Conservation (phyloP, 2,888 invertebrate genomes). For the Drosophila rellima region DNA sequence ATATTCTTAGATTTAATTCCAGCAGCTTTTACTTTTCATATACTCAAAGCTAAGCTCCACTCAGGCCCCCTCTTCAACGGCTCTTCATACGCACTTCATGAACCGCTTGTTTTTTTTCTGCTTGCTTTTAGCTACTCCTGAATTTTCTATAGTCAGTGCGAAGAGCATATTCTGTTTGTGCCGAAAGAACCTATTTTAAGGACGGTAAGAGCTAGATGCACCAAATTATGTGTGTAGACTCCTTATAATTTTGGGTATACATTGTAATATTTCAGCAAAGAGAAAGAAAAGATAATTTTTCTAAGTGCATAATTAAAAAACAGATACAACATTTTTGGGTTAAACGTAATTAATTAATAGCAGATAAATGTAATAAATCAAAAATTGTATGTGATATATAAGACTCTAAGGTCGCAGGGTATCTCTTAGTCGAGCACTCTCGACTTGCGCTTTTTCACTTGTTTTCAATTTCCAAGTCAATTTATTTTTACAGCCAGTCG, state of each 20-base stretch:
- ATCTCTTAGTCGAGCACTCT: neutral
- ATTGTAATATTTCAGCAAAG: too few species aligned
- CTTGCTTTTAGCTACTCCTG: conserved; percentile 55
- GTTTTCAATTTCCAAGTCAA: conserved; percentile 81
- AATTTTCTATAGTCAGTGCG: conserved; percentile 16
- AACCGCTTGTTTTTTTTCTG: conserved; percentile 33
- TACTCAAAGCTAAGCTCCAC: conserved; percentile 29
- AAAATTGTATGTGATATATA: too few species aligned
- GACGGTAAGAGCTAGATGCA: neutral
- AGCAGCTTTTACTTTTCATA: conserved; percentile 60
- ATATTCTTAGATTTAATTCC: conserved; percentile 52
- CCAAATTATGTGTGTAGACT: neutral
- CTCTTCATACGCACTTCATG: conserved; percentile 63
- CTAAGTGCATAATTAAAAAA: too few species aligned
- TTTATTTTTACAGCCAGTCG: conserved; percentile 76
- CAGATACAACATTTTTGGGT: too few species aligned
- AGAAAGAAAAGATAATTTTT: too few species aligned
- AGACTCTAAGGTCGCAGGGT: neutral
- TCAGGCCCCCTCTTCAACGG: conserved; percentile 21
- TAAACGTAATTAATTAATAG: too few species aligned
- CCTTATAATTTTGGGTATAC: too few species aligned
- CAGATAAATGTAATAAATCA: too few species aligned
- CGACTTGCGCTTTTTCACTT: neutral
- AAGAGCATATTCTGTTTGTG: neutral
- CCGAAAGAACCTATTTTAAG: neutral